Evolutionary conservation across 2,888 invertebrate species (phyloP), one percentile per base, ranked within the genome.

Genomic region (Dryobotodes eremita): DNA sequence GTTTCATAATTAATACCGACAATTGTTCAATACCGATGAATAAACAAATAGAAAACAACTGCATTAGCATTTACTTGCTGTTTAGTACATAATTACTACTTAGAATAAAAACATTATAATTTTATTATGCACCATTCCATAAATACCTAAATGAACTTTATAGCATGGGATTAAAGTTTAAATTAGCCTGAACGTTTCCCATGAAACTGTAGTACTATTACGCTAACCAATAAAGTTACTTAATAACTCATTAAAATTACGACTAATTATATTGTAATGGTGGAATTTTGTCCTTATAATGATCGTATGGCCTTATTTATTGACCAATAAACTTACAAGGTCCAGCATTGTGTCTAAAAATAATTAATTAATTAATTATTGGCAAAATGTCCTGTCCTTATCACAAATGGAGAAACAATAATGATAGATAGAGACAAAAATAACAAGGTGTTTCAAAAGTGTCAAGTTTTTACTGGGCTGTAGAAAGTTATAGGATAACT

Each of bases 201-300:
- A 11, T 50, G 17, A 62, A 13, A 81, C 17, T 69, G 7, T n/a
- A 70, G 42, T n/a, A 15, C 15, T 20, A 13, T 13, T 42, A 26
- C 0, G 8, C 2, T 46, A 13, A 36, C 31, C 10, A 73, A 73
- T 73, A 83, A 65, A 71, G 31, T 23, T 66, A 53, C 66, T 6
- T 65, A 61, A 59, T 69, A 65, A 59, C 36, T n/a, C 59, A 48
- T 74, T 71, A 55, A 65, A 78, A 78, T 71, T 65, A 65, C 61
- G 13, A 57, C 46, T 42, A 70, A 75, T 84, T 86, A 79, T 61
- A 59, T 46, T 82, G 42, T 68, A 69, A 86, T 81, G 26, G 26
- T 48, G 53, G 71, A 73, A 61, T 68, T 71, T 73, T 71, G 31
- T 48, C 23, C 61, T 46, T 53, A 46, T 48, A 48, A 26, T 7